Evolutionary conservation across 2,888 invertebrate species (phyloP), one percentile per base, ranked within the genome.

Genomic region (Polydrusus cervinus): DNA sequence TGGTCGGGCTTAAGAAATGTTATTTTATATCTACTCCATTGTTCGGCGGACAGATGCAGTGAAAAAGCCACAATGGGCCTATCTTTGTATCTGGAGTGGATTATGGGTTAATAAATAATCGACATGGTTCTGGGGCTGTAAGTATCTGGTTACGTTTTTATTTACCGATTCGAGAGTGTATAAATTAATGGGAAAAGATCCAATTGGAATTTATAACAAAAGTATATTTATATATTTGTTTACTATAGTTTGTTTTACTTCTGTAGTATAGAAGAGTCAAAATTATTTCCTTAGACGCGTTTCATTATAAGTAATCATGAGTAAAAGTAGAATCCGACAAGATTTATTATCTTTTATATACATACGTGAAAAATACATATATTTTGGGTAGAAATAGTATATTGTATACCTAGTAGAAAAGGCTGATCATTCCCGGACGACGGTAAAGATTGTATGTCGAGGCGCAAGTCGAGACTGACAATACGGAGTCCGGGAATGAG

Each of bases 101-200:
- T 76, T 76, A 76, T 72, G 64, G 76, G 76, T 76, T 72, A 76
- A 76, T 76, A 76, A 76, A 76, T 76, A 76, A 76, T 76, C 75
- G 75, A 62, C 61, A 45, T 38, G 60, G 69, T 68, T 74, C 68
- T 64, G 67, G 60, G 67, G 49, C 14, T 25, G 34, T 51, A 62
- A 73, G 73, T 74, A 64, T 74, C 74, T 65, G 69, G 74, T 74
- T 74, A 74, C 70, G 47, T 74, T 69, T 66, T 74, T 74, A 74
- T 74, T 74, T 74, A 74, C 70, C 57, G 18, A 65, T 74, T 74
- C 70, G 65, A 65, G 30, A 64, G 74, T 68, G 64, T 74, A 74
- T 74, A 74, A 69, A 60, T 74, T 60, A 60, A 74, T 74, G 74
- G 70, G 70, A 65, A 74, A 65, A 45, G 74, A 16, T 70, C 69